Conservation (phyloP, 2,888 invertebrate genomes). For the Agonopterix heracliana region DNA sequence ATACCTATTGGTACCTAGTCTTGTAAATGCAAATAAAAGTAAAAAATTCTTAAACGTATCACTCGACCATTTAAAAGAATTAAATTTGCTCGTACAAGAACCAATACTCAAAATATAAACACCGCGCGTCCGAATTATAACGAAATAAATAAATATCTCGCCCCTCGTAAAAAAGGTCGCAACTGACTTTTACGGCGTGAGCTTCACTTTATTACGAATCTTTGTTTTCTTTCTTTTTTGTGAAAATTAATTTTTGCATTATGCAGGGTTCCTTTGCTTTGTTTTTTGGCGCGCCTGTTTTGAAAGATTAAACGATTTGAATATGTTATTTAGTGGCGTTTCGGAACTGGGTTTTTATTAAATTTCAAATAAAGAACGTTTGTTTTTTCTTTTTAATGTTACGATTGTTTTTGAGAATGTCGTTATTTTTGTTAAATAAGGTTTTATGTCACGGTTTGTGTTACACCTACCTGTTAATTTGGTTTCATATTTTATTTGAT, state of each 20-base stretch:
- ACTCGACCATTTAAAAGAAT: not conserved
- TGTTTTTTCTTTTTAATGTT: constrained; percentile 5
- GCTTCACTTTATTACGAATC: constrained; percentile 27
- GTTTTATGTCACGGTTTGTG: not conserved
- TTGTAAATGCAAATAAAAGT: not conserved
- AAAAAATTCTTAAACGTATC: not conserved
- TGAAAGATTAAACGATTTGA: constrained; percentile 43
- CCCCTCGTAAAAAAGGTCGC: constrained; percentile 42
- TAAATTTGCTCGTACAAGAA: not conserved
- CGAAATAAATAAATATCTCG: constrained; percentile 48
- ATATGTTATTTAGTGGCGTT: constrained; percentile 33
- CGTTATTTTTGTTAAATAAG: not conserved
- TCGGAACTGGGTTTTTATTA: constrained; percentile 19
- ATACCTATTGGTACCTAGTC: too few relatives aligned
- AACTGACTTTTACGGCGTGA: constrained; percentile 41
- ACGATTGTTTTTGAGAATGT: not conserved
- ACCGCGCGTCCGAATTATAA: constrained; percentile 38
- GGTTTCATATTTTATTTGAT: too few relatives aligned
- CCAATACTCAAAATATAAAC: constrained; percentile 19
- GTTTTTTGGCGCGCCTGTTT: constrained; percentile 22
- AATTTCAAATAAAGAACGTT: constrained; percentile 18
- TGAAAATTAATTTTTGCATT: constrained; percentile 51
- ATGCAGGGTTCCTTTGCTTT: constrained; percentile 27
- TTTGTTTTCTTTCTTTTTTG: constrained; percentile 20
- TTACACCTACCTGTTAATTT: too few relatives aligned